Conservation (phyloP, 2,797 vertebrate genomes). For the Sebastes trivittatus region DNA sequence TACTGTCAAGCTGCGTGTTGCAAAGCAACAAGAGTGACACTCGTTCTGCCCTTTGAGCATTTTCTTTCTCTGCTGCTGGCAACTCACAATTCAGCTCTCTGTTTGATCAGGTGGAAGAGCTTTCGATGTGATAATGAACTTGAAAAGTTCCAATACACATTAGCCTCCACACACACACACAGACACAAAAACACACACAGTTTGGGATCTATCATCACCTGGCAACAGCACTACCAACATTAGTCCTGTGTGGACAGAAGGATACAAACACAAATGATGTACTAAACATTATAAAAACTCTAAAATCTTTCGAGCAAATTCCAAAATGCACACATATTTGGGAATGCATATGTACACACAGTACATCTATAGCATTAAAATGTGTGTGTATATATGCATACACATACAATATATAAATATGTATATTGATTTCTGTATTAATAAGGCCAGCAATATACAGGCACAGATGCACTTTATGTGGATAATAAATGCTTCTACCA, state of each 20-base stretch:
- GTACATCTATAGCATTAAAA: neutral
- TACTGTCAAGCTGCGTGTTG: neutral
- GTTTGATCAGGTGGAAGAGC: neutral
- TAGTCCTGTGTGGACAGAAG: neutral
- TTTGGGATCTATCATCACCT: neutral
- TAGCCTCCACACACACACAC: neutral
- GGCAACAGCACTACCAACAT: neutral
- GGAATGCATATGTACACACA: neutral
- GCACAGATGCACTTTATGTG: neutral
- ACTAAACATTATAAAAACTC: neutral
- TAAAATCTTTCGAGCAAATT: neutral
- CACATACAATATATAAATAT: neutral
- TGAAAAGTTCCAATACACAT: neutral
- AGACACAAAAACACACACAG: neutral
- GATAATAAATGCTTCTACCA: conserved; percentile 17
- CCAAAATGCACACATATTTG: neutral
- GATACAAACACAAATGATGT: neutral
- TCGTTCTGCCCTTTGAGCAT: neutral
- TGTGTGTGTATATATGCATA: neutral
- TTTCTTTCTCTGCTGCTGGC: neutral
- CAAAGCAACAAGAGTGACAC: neutral
- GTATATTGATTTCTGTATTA: neutral
- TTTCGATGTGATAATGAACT: neutral
- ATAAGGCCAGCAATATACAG: neutral
- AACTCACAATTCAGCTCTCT: neutral